phyloP scores from a whole-genome alignment of 2,113 vertebrate species.

The Tretioscincus oriximinensis region DNA sequence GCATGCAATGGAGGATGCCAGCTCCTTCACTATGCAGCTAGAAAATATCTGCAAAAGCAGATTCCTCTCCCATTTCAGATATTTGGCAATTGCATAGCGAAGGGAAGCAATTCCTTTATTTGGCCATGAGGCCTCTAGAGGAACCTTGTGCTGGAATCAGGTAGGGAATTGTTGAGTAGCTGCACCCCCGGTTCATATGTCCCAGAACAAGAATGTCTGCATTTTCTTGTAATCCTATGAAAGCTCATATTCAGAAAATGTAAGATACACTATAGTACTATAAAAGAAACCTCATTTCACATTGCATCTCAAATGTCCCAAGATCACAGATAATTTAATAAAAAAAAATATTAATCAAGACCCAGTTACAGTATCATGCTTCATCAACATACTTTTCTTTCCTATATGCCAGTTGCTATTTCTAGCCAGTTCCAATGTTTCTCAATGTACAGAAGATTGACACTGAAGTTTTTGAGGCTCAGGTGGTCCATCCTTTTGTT shows the following conservation, averaged over 20 bases:
- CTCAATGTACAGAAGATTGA: neutral
- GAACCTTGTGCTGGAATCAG: too few relatives aligned
- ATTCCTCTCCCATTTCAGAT: too few relatives aligned
- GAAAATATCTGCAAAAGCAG: too few relatives aligned
- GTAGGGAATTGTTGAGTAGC: too few relatives aligned
- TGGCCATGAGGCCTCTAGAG: too few relatives aligned
- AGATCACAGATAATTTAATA: neutral
- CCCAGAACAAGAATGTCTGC: too few relatives aligned
- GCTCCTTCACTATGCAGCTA: too few relatives aligned
- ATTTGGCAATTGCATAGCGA: too few relatives aligned
- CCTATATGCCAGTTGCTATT: neutral
- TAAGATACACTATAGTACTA: neutral
- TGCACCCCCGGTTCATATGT: too few relatives aligned
- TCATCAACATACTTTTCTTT: neutral
- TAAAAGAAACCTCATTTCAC: neutral
- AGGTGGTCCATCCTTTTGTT: conserved; percentile 18
- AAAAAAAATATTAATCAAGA: neutral
- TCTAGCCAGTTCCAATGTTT: neutral
- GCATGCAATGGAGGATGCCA: too few relatives aligned
- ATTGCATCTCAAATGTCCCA: neutral
- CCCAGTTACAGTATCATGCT: neutral
- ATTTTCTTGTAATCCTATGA: too few relatives aligned
- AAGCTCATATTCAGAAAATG: neutral
- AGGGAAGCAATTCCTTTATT: too few relatives aligned
- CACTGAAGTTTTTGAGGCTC: conserved; percentile 6